phyloP scores from a whole-genome alignment of 2,113 vertebrate genomes.

The Chiloscyllium plagiosum region DNA sequence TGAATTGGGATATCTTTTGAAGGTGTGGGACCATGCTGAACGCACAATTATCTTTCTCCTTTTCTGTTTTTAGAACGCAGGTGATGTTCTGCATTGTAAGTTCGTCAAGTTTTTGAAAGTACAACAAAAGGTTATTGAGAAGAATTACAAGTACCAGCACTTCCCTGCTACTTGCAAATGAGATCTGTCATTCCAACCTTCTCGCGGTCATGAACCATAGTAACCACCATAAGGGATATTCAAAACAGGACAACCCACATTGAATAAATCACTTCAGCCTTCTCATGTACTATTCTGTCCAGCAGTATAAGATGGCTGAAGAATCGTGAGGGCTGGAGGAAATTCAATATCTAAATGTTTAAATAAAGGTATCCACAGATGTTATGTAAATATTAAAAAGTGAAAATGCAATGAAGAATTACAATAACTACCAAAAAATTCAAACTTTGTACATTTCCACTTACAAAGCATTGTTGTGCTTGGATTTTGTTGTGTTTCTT shows the following conservation, averaged over 20 bases:
- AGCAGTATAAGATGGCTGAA: background rate
- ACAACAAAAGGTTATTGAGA: background rate
- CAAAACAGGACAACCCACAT: background rate
- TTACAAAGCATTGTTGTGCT: background rate
- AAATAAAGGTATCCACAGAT: background rate
- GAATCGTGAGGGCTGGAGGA: background rate
- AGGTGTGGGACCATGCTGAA: background rate
- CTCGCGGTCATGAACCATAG: background rate
- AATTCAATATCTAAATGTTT: background rate
- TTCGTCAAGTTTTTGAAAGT: background rate
- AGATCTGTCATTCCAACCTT: background rate
- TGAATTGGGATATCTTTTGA: background rate
- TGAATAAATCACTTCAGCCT: background rate
- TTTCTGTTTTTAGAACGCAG: background rate
- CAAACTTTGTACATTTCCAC: background rate
- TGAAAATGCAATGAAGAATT: background rate
- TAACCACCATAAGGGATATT: background rate
- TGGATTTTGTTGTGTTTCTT: background rate
- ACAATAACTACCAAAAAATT: background rate
- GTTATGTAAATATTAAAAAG: background rate
- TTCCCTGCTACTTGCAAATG: background rate
- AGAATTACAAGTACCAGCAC: background rate
- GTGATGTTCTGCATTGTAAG: background rate
- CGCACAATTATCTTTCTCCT: background rate
- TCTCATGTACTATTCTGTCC: background rate